Conservation (phyloP, 35 echinoderm and acorn worm species). For the Holothuria glaberrima region DNA sequence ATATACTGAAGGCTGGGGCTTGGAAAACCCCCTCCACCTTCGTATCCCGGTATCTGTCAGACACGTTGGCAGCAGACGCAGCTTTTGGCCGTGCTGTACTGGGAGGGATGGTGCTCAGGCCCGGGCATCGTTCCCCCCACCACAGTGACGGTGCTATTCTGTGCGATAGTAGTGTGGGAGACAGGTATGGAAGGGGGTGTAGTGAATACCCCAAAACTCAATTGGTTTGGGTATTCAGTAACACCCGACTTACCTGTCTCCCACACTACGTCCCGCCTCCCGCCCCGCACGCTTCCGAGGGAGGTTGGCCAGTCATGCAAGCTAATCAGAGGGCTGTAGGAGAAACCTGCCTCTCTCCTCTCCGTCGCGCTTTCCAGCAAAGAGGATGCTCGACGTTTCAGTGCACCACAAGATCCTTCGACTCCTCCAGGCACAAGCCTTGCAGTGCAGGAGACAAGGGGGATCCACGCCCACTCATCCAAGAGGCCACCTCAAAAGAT, state of each 20-base stretch:
- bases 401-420: slow-evolving; percentile 4
- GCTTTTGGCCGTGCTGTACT: slow-evolving; percentile 1
- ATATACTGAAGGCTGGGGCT: slow-evolving; percentile 43
- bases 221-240: slow-evolving; percentile 25
- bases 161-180: slow-evolving; percentile 7
- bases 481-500: neutral
- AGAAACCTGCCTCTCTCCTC: slow-evolving; percentile 10
- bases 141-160: slow-evolving; percentile 10
- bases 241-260: slow-evolving; percentile 34
- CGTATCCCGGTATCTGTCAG: slow-evolving; percentile 31
- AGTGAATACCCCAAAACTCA: slow-evolving; percentile 21
- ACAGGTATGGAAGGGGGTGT: slow-evolving; percentile 9
- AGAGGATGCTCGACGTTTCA: neutral
- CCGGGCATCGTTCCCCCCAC: neutral
- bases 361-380: neutral
- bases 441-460: slow-evolving; percentile 15
- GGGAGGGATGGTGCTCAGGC: too few relatives aligned
- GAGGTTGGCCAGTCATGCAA: neutral
- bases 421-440: neutral
- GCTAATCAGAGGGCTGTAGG: neutral
- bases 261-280: slow-evolving; percentile 8
- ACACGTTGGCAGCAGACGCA: neutral
- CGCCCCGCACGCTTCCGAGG: neutral
- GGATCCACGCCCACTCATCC: neutral
- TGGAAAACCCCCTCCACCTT: slow-evolving; percentile 59